Conservation (phyloP, 2,888 invertebrate genomes). For the Cephus pygmeus region DNA sequence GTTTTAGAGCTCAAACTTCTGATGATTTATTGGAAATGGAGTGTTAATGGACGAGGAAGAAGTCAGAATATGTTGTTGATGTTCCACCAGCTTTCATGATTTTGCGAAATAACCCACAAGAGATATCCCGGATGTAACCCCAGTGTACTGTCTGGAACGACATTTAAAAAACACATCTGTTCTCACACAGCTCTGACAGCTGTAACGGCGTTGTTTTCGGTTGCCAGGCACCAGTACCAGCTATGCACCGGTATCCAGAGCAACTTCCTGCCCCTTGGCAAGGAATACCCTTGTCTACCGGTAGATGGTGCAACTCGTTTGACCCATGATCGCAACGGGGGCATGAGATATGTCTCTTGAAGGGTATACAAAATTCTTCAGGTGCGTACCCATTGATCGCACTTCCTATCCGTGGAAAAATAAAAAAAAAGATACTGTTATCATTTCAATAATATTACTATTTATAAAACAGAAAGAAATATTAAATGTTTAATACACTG, state of each 20-base stretch:
- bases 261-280: not conserved
- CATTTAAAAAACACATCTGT: constrained; percentile 41
- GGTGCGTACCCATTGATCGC: not conserved
- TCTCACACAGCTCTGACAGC: constrained; percentile 31
- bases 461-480: no score
- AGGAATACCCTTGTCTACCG: constrained; percentile 13
- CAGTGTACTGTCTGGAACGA: not conserved
- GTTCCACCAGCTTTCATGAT: not conserved
- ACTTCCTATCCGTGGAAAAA: not conserved
- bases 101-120: not conserved
- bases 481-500: not conserved
- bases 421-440: not conserved
- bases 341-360: not conserved
- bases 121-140: constrained; percentile 1
- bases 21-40: not conserved
- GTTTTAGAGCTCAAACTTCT: not conserved
- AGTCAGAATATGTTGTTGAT: not conserved
- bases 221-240: constrained; percentile 42
- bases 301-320: constrained; percentile 26
- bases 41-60: not conserved
- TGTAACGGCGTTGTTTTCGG: constrained; percentile 45
- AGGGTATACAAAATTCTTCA: not conserved
- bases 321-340: constrained; percentile 1
- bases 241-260: constrained; percentile 20
- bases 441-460: no score